These are phyloP conservation scores for Aleiodes alternator DNA, from an alignment of 2,888 invertebrate genomes.

Conservation along the genomic window DNA sequence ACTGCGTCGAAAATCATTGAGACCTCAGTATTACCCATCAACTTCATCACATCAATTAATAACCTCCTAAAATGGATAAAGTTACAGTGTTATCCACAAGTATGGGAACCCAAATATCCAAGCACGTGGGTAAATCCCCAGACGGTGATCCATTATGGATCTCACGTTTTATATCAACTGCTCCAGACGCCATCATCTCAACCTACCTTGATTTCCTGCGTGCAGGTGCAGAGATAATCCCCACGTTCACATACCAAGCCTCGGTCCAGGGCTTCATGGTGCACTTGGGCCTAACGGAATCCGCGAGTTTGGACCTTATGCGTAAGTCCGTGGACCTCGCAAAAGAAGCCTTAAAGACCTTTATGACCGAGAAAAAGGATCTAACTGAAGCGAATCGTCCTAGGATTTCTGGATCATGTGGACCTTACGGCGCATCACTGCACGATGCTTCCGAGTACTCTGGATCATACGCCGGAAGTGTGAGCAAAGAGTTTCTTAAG, in stretches of 20 bases:
- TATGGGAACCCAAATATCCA: constrained; percentile 87
- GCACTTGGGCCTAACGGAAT: constrained; percentile 81
- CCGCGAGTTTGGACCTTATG: constrained; percentile 82
- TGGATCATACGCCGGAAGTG: constrained; percentile 85
- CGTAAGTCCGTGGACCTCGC: constrained; percentile 85
- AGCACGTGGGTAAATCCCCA: constrained; percentile 84
- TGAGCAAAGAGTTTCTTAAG: constrained; percentile 80
- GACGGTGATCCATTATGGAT: constrained; percentile 93
- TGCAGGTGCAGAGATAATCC: constrained; percentile 90
- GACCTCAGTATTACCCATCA: background rate
- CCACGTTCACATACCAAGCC: constrained; percentile 94
- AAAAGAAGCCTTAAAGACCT: constrained; percentile 79
- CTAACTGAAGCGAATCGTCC: constrained; percentile 76
- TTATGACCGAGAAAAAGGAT: constrained; percentile 46
- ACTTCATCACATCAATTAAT: background rate
- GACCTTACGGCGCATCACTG: constrained; percentile 92
- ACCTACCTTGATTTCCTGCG: constrained; percentile 88
- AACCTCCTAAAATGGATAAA: background rate
- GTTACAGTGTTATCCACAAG: constrained; percentile 80
- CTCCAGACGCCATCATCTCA: constrained; percentile 85
- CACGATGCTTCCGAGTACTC: constrained; percentile 95
- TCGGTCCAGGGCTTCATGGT: constrained; percentile 78
- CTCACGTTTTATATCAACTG: constrained; percentile 85
- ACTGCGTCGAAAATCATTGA: too few relatives aligned
- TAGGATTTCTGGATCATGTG: constrained; percentile 89